These are phyloP conservation scores for Pantelozetes paolii DNA, from an alignment of 2,888 invertebrate species.

Conservation along the genomic window DNA sequence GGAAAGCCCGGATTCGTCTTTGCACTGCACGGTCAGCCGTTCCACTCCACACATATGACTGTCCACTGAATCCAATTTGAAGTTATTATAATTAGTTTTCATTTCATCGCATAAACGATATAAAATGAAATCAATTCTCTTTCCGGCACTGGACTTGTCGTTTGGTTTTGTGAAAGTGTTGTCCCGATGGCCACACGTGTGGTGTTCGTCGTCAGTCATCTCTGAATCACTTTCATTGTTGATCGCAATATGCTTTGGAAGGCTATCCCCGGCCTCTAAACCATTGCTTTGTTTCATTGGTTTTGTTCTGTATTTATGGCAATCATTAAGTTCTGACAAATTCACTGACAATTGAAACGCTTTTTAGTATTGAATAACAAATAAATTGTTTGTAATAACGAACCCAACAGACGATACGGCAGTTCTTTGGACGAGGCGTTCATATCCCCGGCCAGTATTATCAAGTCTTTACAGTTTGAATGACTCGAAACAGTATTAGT, in stretches of 20 bases:
- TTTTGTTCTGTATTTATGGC: slow-evolving; percentile 37
- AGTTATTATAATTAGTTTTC: too few species aligned
- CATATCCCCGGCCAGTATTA: slow-evolving; percentile 87
- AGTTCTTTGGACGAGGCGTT: slow-evolving; percentile 85
- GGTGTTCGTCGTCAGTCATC: slow-evolving; percentile 53
- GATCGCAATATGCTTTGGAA: slow-evolving; percentile 18
- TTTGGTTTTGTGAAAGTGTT: slow-evolving; percentile 69
- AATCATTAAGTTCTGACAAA: slow-evolving; percentile 41
- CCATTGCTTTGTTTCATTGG: slow-evolving; percentile 16
- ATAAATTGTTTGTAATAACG: not conserved
- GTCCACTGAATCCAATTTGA: not conserved
- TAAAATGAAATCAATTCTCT: slow-evolving; percentile 44
- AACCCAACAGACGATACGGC: slow-evolving; percentile 62
- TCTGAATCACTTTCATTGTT: slow-evolving; percentile 40
- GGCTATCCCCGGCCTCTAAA: slow-evolving; percentile 43
- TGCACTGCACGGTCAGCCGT: slow-evolving; percentile 31
- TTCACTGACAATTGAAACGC: not conserved
- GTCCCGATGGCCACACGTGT: slow-evolving; percentile 72
- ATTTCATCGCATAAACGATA: slow-evolving; percentile 34
- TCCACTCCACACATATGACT: slow-evolving; percentile 33
- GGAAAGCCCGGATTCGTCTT: slow-evolving; percentile 43
- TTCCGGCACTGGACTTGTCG: not conserved
- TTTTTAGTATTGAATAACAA: not conserved
- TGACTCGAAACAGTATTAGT: slow-evolving; percentile 60
- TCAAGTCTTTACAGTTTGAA: slow-evolving; percentile 60